Conservation (phyloP, 2,113 vertebrate genomes). For the Maccullochella peelii region DNA sequence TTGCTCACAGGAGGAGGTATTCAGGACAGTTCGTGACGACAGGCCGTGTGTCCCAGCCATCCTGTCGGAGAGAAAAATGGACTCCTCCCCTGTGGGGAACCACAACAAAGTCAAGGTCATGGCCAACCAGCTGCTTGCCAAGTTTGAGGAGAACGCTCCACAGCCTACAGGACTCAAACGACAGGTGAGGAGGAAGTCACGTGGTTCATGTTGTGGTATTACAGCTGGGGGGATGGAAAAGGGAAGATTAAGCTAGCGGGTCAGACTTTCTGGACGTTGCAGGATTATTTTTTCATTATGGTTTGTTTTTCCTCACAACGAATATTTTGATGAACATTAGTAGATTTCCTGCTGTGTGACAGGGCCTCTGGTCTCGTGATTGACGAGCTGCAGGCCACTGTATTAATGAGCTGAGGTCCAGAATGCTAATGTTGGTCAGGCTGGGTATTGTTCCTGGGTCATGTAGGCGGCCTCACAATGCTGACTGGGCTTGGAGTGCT, state of each 20-base stretch:
- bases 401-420: constrained; percentile 59
- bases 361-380: constrained; percentile 37
- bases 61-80: constrained; percentile 87
- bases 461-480: constrained; percentile 55
- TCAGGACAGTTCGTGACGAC: constrained; percentile 84
- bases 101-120: constrained; percentile 98
- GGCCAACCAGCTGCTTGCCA: constrained; percentile 96
- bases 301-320: background rate
- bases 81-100: constrained; percentile 84
- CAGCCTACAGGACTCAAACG: constrained; percentile 88
- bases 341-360: background rate
- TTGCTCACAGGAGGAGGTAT: constrained; percentile 87
- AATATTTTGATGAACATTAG: constrained; percentile 9
- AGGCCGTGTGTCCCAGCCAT: constrained; percentile 80
- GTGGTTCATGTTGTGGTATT: background rate
- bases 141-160: constrained; percentile 96
- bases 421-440: constrained; percentile 57
- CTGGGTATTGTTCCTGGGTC: constrained; percentile 61
- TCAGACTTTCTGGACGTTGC: background rate
- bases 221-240: background rate
- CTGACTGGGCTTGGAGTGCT: constrained; percentile 45
- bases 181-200: constrained; percentile 85
- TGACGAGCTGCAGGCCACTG: constrained; percentile 34
- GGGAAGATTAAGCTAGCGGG: background rate
- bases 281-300: background rate